Base-by-base conservation (phyloP, 2,113 vertebrate species). In the Callopanchax toddi region DNA sequence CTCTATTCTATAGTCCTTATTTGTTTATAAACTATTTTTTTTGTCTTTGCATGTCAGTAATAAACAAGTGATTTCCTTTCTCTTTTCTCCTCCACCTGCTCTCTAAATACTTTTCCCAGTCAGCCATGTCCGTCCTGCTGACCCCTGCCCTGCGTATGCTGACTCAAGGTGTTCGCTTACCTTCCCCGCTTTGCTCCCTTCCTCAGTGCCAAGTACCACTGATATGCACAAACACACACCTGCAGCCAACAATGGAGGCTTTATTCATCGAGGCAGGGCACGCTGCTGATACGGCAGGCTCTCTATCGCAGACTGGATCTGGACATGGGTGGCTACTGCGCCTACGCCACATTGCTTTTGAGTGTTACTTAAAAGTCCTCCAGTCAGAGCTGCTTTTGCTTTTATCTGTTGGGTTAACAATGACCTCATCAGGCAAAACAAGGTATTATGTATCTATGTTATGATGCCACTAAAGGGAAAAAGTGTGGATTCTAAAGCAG, bases 81-180 rank as follows among this genome's bases (percentile, higher is more conserved):
- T 44, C 15, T 10, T 56, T 34, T 23, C 20, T 16, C 6, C 20
- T 37, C 39, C 61, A 29, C 11, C 53, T 36, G 11, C 54, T 70
- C 50, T 46, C 23, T 43, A 43, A 39, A 49, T 40, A 21, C 50
- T 53, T 76, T 23, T 46, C 43, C 34, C 34, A 53, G 20, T 42
- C 60, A 37, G 12, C 51, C 68, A 7, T 39, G 20, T 32, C 29
- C 29, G 10, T 9, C 29, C 26, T 26, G 26, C 64, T 60, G 68
- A 82, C 84, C 86, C 77, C 76, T 87, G 82, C 86, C 83, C 87
- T 90, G 87, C 74, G 71, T 84, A 79, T 79, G 74, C 86, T 85
- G 82, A 84, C 78, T 86, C 79, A 54, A 83, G 79, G 87, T 85
- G 81, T 90, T 71, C 74, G 11, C 67, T 84, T 79, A 64, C 72